Conservation (phyloP, 1,140 invertebrate species). For the Microplitis mediator region DNA sequence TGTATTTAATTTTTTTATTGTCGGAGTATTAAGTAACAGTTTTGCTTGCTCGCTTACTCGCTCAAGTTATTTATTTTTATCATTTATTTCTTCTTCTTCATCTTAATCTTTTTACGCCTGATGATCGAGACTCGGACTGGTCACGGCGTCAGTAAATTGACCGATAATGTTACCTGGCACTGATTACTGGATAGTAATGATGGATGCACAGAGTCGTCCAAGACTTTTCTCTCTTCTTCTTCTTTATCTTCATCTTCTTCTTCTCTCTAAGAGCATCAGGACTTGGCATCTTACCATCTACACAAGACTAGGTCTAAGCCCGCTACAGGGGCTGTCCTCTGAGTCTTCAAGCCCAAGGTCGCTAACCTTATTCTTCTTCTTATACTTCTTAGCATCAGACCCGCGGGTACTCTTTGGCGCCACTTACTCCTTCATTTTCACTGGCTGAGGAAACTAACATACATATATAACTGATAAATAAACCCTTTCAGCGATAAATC, state of each 20-base stretch:
- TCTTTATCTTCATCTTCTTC: background rate
- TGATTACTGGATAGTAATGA: slow-evolving; percentile 30
- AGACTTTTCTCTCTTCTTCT: background rate
- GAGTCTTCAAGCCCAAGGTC: slow-evolving; percentile 25
- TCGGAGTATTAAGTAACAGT: background rate
- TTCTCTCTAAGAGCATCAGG: background rate
- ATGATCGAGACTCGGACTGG: background rate
- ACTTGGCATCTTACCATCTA: background rate
- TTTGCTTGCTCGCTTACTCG: no score
- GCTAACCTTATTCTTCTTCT: slow-evolving; percentile 17
- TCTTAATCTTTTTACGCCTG: background rate
- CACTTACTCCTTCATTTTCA: slow-evolving; percentile 5
- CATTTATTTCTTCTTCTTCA: background rate
- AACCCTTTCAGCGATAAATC: no score
- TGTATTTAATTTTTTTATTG: no score
- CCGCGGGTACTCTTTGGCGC: slow-evolving; percentile 27
- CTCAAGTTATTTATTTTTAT: no score
- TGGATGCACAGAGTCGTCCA: slow-evolving; percentile 18
- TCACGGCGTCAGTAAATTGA: slow-evolving; percentile 22
- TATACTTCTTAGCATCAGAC: background rate
- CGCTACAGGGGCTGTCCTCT: background rate
- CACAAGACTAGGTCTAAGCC: background rate
- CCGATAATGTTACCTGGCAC: slow-evolving; percentile 26
- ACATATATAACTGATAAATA: no score
- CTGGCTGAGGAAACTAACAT: no score